These are phyloP conservation scores for Rhinoptilus africanus DNA, from an alignment of 2,113 vertebrate genomes.

Conservation along the genomic window DNA sequence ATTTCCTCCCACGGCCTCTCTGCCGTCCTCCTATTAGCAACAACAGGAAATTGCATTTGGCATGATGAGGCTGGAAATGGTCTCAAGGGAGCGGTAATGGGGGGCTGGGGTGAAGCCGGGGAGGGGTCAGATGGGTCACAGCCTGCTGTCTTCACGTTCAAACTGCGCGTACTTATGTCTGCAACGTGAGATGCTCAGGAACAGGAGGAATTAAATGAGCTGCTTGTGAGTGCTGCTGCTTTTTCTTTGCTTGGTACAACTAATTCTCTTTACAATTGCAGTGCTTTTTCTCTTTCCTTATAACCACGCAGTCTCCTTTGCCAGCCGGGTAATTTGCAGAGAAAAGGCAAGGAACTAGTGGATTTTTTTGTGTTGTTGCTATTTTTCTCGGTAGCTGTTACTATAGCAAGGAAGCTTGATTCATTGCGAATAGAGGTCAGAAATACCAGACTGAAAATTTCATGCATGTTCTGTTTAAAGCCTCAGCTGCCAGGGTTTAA, in stretches of 20 bases:
- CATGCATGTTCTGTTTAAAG: neutral
- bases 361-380: neutral
- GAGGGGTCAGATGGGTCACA: neutral
- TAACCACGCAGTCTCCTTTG: neutral
- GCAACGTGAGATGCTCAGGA: neutral
- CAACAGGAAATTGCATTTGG: neutral
- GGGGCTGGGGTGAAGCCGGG: neutral
- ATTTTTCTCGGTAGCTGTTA: constrained; percentile 6
- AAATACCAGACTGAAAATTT: neutral
- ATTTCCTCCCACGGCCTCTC: neutral
- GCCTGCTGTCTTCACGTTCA: neutral
- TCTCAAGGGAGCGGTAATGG: neutral
- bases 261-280: neutral
- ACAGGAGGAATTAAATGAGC: accelerated
- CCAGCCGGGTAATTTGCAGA: neutral
- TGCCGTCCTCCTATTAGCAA: neutral
- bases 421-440: neutral
- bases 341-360: neutral
- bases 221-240: neutral
- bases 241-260: neutral
- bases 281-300: neutral
- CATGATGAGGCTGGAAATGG: neutral
- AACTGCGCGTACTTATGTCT: neutral
- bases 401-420: constrained; percentile 24
- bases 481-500: neutral